Percentiles rank a stretch among this genome's conserved stretches.
Evolutionary conservation across 2,113 vertebrate species (phyloP).

Genomic region (Fukomys damarensis): DNA sequence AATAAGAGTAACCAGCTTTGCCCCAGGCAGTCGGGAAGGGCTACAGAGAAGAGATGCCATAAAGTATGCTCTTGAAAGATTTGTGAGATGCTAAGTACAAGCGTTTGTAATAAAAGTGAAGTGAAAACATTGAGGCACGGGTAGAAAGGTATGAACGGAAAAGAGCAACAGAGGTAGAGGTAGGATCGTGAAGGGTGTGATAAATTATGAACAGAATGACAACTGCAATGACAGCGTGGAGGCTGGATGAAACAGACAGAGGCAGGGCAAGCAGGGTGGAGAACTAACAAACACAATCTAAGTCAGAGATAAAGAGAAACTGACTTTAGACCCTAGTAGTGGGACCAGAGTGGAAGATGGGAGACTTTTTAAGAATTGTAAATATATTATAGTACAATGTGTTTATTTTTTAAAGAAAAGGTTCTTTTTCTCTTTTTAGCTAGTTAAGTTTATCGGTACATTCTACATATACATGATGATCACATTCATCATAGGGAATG

Average conservation of each 20-base stretch:
- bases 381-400: not conserved
- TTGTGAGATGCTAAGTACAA: not conserved
- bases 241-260: not conserved
- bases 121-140: fast-evolving
- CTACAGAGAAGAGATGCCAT: not conserved
- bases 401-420: not conserved
- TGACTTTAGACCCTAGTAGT: not conserved
- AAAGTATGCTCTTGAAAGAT: not conserved
- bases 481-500: not conserved
- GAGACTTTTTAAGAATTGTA: not conserved
- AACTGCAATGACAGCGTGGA: not conserved
- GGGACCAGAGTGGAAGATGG: not conserved
- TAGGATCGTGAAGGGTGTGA: not conserved
- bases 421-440: not conserved
- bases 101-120: fast-evolving
- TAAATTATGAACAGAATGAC: not conserved
- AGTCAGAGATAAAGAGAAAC: not conserved
- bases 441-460: not conserved
- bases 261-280: not conserved
- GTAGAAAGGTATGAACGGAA: not conserved
- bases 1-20: not conserved
- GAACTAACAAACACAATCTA: not conserved
- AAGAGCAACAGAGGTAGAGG: not conserved
- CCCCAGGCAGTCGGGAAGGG: not conserved
- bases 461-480: not conserved